phyloP scores from a whole-genome alignment of 2,888 invertebrate species.

The Unio pictorum region DNA sequence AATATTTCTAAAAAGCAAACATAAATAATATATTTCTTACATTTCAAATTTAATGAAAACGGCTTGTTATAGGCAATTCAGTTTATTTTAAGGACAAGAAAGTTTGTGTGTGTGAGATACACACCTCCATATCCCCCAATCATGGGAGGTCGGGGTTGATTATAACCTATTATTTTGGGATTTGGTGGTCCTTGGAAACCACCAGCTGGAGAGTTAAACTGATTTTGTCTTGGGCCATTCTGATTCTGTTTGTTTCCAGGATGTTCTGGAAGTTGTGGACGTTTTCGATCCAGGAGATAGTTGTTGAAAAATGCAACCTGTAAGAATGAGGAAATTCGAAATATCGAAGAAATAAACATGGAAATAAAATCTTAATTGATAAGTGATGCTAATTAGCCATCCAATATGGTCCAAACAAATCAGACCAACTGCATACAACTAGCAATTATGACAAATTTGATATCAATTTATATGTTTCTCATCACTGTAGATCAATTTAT shows the following conservation, averaged over 20 bases:
- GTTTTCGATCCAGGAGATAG: conserved; percentile 91
- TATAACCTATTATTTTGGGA: conserved; percentile 51
- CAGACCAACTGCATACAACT: too few species aligned
- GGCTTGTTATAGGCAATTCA: too few species aligned
- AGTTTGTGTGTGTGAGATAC: background rate
- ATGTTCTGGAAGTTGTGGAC: conserved; percentile 91
- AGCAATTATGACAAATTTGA: too few species aligned
- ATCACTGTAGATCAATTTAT: too few species aligned
- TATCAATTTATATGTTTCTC: too few species aligned
- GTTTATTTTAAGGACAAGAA: too few species aligned
- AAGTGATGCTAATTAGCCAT: too few species aligned
- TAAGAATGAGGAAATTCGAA: conserved; percentile 15
- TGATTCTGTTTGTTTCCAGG: conserved; percentile 69
- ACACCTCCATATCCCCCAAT: conserved; percentile 43
- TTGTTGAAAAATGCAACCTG: conserved; percentile 95
- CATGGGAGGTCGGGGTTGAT: conserved; percentile 42
- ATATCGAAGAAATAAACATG: background rate
- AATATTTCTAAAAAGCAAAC: too few species aligned
- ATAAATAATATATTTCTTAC: too few species aligned
- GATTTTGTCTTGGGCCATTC: conserved; percentile 32
- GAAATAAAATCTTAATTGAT: background rate
- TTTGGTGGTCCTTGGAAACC: conserved; percentile 41
- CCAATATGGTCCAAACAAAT: too few species aligned
- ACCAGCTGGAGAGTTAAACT: conserved; percentile 20
- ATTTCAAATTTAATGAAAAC: too few species aligned